Conservation (phyloP, 1,140 invertebrate genomes). For the Centruroides vittatus region DNA sequence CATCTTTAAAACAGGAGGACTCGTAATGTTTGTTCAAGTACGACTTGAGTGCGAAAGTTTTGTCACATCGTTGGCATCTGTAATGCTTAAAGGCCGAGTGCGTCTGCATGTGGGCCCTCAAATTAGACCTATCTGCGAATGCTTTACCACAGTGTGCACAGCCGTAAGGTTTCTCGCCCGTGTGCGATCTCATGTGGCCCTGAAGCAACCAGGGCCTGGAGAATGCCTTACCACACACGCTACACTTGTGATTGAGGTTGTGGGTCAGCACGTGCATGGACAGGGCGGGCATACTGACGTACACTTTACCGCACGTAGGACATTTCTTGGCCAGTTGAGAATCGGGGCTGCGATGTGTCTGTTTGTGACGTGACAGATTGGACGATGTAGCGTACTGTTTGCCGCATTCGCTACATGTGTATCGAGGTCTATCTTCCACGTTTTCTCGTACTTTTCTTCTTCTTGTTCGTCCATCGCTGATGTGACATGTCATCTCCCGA, state of each 20-base stretch:
- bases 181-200: constrained; percentile 86
- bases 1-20: constrained; percentile 74
- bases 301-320: constrained; percentile 78
- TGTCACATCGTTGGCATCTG: constrained; percentile 83
- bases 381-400: constrained; percentile 93
- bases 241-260: constrained; percentile 52
- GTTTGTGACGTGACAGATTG: constrained; percentile 89
- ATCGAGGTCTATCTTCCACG: constrained; percentile 46
- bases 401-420: constrained; percentile 90
- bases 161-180: constrained; percentile 95
- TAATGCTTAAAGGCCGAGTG: constrained; percentile 94
- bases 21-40: constrained; percentile 99
- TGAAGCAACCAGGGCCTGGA: constrained; percentile 91
- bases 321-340: constrained; percentile 87
- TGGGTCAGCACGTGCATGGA: constrained; percentile 94
- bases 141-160: constrained; percentile 97
- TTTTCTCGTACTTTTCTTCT: constrained; percentile 25
- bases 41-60: constrained; percentile 96
- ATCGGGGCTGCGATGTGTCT: constrained; percentile 85
- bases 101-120: constrained; percentile 96
- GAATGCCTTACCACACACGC: constrained; percentile 88
- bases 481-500: constrained; percentile 22
- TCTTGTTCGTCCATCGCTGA: constrained; percentile 80
- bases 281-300: constrained; percentile 92
- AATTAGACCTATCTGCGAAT: constrained; percentile 93